Evolutionary conservation across 1,140 invertebrate genomes (phyloP).

Genomic region (Tetramorium alpestre): DNA sequence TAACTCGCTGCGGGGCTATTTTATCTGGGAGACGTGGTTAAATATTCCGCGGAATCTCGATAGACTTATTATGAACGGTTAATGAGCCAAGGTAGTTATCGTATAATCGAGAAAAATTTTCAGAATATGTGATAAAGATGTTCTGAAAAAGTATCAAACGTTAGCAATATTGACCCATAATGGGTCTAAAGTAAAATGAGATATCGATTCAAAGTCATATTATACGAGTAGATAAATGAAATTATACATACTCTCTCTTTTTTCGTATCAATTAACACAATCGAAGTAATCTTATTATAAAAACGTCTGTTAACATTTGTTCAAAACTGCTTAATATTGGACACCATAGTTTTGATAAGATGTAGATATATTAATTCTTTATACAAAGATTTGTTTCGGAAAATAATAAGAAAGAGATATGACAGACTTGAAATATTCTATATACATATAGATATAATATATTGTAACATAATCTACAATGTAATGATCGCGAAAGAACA

Average conservation of each 20-base stretch:
- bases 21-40: conserved; percentile 18
- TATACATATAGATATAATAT: neutral
- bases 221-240: neutral
- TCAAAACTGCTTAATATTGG: neutral
- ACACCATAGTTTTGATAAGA: neutral
- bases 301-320: neutral
- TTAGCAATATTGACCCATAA: neutral
- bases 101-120: neutral
- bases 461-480: neutral
- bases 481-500: neutral
- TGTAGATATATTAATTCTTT: neutral
- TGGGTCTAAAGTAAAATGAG: neutral
- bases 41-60: conserved; percentile 22
- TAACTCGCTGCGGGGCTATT: conserved; percentile 6
- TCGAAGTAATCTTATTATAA: neutral
- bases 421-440: neutral
- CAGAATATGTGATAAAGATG: neutral
- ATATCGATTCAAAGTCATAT: neutral
- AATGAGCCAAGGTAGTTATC: conserved; percentile 33
- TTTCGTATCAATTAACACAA: neutral
- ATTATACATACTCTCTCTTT: too few species aligned
- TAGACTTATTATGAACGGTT: conserved; percentile 52
- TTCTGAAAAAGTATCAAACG: conserved; percentile 8
- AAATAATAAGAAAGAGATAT: too few species aligned
- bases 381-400: neutral